Evolutionary conservation across 2,113 vertebrate species (phyloP), one percentile per base, ranked within the genome.

Genomic region (Gallinago undulata): DNA sequence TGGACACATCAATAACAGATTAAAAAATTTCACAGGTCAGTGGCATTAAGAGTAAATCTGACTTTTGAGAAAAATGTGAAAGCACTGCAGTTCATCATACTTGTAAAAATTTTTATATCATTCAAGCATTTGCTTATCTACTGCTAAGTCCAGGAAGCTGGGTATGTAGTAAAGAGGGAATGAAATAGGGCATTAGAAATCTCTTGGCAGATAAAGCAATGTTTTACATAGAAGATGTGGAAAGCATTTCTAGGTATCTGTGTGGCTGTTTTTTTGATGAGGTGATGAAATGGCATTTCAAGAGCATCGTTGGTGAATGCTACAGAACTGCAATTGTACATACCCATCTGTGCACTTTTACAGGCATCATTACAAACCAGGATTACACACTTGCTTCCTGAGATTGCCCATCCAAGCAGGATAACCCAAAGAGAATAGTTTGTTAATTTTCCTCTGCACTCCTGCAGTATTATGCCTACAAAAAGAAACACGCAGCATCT

Each of bases 251-350:
- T 13, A 92, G 81, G 70, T 93, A 79, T 57, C 47, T 68, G 16
- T 64, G 84, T 41, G 74, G 68, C 69, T 89, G 56, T 2, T 91
- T 89, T 84, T 87, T 57, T 75, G 69, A 75, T 0, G 3, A 83
- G 74, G 41, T 84, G 85, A 41, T 87, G 68, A 96, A 96, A 56
- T 69, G 76, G 48, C 87, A 87, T 89, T 86, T 91, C 67, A 50
- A 81, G 85, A 93, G 56, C 59, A 55, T 51, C 7, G 2, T 10
- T 39, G 39, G 85, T 31, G 63, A 90, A 50, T 23, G 63, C 37
- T 57, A 27, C 50, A 85, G 79, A 66, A 23, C 60, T 64, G 74
- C 51, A 67, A 56, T 72, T 56, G 56, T 30, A 76, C 48, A 13
- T 55, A 33, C 13, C 90, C 85, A 87, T 75, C 72, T 96, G 75